Percentiles rank a stretch among this genome's conserved stretches.
These are phyloP conservation scores for Zelostemma sp. DNA, from an alignment of 1,140 invertebrate genomes.

Conservation along the genomic window DNA sequence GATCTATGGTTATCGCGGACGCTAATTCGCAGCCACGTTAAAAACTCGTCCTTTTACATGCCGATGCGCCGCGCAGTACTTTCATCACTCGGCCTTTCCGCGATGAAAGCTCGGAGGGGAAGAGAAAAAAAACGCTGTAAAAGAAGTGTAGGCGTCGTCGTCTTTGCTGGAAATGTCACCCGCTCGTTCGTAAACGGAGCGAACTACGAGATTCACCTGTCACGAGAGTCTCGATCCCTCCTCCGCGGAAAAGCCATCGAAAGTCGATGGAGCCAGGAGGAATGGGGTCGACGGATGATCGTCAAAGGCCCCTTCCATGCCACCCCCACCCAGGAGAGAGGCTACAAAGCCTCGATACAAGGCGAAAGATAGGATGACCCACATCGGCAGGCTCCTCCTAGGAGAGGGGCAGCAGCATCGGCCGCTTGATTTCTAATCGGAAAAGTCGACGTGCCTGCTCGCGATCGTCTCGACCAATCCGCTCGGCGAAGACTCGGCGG, in stretches of 20 bases:
- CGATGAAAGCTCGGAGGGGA: too few species aligned
- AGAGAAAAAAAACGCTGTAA: too few species aligned
- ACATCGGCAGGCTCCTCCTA: slow-evolving; percentile 69
- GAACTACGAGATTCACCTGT: slow-evolving; percentile 35
- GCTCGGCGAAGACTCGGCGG: slow-evolving; percentile 14
- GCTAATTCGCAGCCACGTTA: slow-evolving; percentile 22
- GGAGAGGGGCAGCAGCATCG: slow-evolving; percentile 58
- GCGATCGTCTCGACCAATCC: slow-evolving; percentile 52
- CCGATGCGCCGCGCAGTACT: slow-evolving; percentile 32
- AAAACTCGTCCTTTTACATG: slow-evolving; percentile 18
- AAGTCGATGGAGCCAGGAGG: slow-evolving; percentile 11
- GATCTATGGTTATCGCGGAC: slow-evolving; percentile 30
- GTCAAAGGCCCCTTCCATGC: slow-evolving; percentile 44
- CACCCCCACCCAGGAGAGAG: slow-evolving; percentile 51
- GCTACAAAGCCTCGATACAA: slow-evolving; percentile 54
- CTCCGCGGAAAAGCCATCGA: not conserved
- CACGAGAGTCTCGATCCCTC: slow-evolving; percentile 6
- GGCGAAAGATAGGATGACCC: slow-evolving; percentile 67
- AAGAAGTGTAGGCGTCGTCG: too few species aligned
- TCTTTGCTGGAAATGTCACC: too few species aligned
- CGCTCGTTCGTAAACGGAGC: too few species aligned
- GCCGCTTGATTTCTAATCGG: slow-evolving; percentile 64
- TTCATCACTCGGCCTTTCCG: too few species aligned
- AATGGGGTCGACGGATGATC: not conserved
- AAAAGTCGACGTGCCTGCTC: slow-evolving; percentile 62